A percentile compares a stretch with the other conserved stretches of the same genome.
Conservation (phyloP, 2,888 invertebrate genomes). For the Adelphocoris suturalis region DNA sequence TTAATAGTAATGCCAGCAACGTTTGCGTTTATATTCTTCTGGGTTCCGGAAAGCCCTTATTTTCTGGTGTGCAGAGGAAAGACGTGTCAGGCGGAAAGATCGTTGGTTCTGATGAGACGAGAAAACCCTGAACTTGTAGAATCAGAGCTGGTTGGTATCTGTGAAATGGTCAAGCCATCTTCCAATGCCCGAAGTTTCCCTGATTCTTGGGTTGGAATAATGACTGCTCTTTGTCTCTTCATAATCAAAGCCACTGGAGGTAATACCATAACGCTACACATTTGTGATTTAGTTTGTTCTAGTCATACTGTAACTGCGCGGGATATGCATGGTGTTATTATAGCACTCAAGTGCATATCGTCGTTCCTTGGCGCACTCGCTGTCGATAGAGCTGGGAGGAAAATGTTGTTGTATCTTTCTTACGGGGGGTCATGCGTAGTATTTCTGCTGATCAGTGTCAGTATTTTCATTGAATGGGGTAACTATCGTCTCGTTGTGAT, state of each 20-base stretch:
- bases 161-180: neutral
- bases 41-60: constrained; percentile 34
- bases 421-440: neutral
- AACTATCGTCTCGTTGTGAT: neutral
- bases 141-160: neutral
- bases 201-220: neutral
- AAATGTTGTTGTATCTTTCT: neutral
- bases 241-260: constrained; percentile 9
- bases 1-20: neutral
- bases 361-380: neutral
- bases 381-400: constrained; percentile 4
- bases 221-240: neutral
- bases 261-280: neutral
- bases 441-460: neutral
- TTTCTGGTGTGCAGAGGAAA: neutral
- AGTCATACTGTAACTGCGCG: neutral
- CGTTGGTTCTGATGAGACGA: neutral
- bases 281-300: neutral
- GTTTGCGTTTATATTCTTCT: neutral
- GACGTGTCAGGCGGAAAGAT: neutral
- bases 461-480: neutral
- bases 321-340: neutral
- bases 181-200: neutral
- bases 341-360: neutral
- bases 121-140: neutral